A percentile compares a stretch with the other conserved stretches of the same genome.
Evolutionary conservation across 2,797 vertebrate species (phyloP).

Genomic region (Holocentrus rufus): DNA sequence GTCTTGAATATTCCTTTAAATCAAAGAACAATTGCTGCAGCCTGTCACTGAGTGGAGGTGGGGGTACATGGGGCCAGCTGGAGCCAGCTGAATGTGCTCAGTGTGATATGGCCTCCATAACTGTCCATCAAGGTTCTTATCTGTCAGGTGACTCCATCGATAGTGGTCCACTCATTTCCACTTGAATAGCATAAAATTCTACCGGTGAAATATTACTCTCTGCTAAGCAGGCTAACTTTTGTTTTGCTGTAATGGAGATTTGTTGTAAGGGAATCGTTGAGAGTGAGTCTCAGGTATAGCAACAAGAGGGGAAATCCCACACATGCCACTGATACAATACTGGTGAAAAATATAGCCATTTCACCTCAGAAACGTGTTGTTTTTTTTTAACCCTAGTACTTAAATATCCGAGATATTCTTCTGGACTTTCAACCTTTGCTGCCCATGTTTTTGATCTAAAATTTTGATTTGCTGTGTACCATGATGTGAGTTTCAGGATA

Average conservation of each 20-base stretch:
- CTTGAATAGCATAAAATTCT: conserved; percentile 64
- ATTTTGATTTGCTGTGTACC: too few species aligned
- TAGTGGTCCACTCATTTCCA: conserved; percentile 62
- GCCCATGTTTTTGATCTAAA: neutral
- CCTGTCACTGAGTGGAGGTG: neutral
- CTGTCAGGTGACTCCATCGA: conserved; percentile 43
- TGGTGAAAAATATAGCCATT: neutral
- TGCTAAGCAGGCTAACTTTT: conserved; percentile 25
- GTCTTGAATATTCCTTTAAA: too few species aligned
- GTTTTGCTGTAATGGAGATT: conserved; percentile 29
- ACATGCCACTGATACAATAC: neutral
- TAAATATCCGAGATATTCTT: neutral
- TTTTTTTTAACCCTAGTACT: too few species aligned
- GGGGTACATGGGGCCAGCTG: too few species aligned
- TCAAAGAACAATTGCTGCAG: too few species aligned
- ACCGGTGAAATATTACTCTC: conserved; percentile 63
- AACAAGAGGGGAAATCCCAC: neutral
- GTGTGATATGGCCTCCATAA: conserved; percentile 49
- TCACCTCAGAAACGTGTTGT: conserved; percentile 3
- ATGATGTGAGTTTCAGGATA: neutral
- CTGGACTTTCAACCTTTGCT: neutral
- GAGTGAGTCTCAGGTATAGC: neutral
- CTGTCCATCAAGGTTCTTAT: conserved; percentile 61
- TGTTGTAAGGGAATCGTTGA: neutral
- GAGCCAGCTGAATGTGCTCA: conserved; percentile 12